Conservation (phyloP, 2,797 vertebrate genomes). For the Lepilemur septentrionalis region DNA sequence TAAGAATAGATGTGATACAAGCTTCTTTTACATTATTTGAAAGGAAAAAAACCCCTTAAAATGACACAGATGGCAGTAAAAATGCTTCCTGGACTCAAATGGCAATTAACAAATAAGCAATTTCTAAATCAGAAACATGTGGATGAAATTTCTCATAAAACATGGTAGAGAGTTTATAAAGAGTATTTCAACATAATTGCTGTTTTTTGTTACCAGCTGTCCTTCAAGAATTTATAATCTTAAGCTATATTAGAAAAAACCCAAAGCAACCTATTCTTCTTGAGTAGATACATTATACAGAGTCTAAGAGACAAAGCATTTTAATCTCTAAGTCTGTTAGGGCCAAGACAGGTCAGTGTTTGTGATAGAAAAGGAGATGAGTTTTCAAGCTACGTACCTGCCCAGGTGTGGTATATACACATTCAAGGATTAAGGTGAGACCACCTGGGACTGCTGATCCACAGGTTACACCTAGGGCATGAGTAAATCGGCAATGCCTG, state of each 20-base stretch:
- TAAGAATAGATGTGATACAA: background rate
- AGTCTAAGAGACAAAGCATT: background rate
- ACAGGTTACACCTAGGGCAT: background rate
- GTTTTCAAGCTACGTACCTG: background rate
- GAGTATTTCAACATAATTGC: conserved; percentile 1
- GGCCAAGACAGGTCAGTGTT: background rate
- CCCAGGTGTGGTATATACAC: background rate
- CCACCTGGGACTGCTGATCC: background rate
- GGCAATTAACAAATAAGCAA: conserved; percentile 37
- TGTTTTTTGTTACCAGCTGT: conserved; percentile 31
- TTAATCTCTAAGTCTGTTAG: background rate
- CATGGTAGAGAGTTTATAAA: conserved; percentile 14
- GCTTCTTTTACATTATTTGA: background rate
- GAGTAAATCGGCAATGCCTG: background rate
- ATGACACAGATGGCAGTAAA: background rate
- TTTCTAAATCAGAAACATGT: conserved; percentile 57
- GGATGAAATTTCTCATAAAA: conserved; percentile 41
- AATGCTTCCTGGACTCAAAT: conserved; percentile 46
- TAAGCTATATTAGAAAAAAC: background rate
- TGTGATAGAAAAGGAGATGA: background rate
- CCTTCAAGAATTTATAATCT: conserved; percentile 45
- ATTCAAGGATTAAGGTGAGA: background rate
- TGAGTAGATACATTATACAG: background rate
- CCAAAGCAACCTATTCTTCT: background rate
- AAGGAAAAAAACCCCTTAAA: background rate